Evolutionary conservation across 1,140 invertebrate species (phyloP), one percentile per base, ranked within the genome.

Genomic region (Cherax destructor): DNA sequence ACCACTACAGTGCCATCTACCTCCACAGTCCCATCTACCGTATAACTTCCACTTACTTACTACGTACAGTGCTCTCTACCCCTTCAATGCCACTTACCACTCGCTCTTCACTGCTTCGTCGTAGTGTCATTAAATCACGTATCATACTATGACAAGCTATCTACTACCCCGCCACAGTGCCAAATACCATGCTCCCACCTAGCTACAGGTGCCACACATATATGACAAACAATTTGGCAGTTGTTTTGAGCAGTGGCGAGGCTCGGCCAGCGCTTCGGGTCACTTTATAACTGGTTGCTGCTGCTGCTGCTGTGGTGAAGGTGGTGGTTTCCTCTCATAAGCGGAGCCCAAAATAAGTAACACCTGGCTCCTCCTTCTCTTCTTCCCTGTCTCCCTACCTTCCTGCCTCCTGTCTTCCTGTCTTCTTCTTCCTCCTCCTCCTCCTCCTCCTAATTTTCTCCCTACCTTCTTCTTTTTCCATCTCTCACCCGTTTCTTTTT

Each of bases 331-430:
- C 85, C 85, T 52, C 85, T 87, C 85, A 87, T 87, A 87, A 79
- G 85, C 74, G 74, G 24, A 18, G 85, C 85, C 85, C 85, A 87
- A 87, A 87, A 87, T 87, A 87, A 87, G 85, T 87, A 87, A 76
- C 85, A 87, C 85, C 85, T 87, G 85, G 85, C 76, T 87, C 74
- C 74, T 87, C 85, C 52, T 76, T 21, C 10, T n/a, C 41, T 47
- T 50, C 78, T 3, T 52, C 7, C 49, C 7, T 47, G 7, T 74
- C 72, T 41, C 13, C 47, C 50, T 24, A 6, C 50, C n/a, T 7
- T 13, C 11, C 50, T 21, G 10, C 5, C n/a, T 47, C 72, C 7
- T 18, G 69, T 13, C 52, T 56, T 9, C 52, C 52, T 56, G 6
- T 56, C 52, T 56, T 13, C 21, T 52, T 6, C 83, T 50, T 41